These are phyloP conservation scores for Serranus cabrilla DNA, from an alignment of 2,797 vertebrate species.

Conservation along the genomic window DNA sequence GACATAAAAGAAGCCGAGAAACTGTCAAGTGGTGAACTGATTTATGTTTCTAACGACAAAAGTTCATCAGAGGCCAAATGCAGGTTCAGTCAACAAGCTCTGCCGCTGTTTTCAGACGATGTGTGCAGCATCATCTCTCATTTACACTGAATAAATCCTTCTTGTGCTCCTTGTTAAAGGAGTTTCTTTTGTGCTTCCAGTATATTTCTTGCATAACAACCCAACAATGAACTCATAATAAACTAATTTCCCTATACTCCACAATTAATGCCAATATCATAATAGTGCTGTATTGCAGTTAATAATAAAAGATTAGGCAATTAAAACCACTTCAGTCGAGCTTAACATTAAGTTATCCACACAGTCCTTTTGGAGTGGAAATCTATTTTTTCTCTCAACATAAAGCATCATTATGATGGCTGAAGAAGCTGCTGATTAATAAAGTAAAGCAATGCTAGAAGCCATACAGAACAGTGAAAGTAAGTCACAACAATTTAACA, in stretches of 20 bases:
- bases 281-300: neutral
- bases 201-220: neutral
- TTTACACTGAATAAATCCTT: neutral
- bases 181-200: neutral
- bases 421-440: neutral
- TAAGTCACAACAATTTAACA: too few species aligned
- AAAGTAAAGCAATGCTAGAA: too few species aligned
- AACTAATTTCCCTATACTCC: neutral
- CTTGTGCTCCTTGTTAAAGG: neutral
- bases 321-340: neutral
- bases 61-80: slow-evolving; percentile 4
- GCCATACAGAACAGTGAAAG: too few species aligned
- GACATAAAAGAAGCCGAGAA: neutral
- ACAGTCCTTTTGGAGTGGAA: neutral
- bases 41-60: slow-evolving; percentile 20
- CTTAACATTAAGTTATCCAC: neutral
- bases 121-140: neutral
- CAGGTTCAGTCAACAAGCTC: slow-evolving; percentile 4
- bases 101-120: too few species aligned
- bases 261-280: neutral
- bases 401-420: too few species aligned
- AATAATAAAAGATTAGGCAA: neutral
- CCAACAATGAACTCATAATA: neutral
- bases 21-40: slow-evolving; percentile 26
- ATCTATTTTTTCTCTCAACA: neutral